These are phyloP conservation scores for Ylistrum balloti DNA, from an alignment of 1,140 invertebrate species.

Conservation along the genomic window DNA sequence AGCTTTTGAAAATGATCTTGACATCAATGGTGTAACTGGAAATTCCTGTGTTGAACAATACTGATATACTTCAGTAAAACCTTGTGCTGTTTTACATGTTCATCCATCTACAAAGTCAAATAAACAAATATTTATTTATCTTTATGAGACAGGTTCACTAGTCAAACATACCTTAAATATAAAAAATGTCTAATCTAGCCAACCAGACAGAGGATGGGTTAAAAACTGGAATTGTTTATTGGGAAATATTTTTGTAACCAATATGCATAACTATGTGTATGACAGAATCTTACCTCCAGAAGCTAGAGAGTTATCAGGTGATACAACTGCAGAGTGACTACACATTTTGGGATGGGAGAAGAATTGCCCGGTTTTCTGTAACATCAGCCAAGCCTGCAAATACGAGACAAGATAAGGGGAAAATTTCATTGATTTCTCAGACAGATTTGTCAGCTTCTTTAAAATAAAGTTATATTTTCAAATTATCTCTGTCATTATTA, in stretches of 20 bases:
- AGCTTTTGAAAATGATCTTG: not conserved
- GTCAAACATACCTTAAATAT: not conserved
- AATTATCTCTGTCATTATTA: too few species aligned
- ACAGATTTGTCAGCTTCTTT: not conserved
- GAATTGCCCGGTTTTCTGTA: not conserved
- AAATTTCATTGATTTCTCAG: too few species aligned
- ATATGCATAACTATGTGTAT: conserved; percentile 21
- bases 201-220: not conserved
- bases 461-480: not conserved
- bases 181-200: not conserved
- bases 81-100: not conserved
- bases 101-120: not conserved
- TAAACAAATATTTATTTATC: conserved; percentile 40
- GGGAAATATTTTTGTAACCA: not conserved
- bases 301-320: conserved; percentile 27
- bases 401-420: not conserved
- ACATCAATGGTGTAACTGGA: not conserved
- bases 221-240: not conserved
- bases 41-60: not conserved
- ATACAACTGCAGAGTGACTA: not conserved
- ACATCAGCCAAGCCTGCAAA: conserved; percentile 30
- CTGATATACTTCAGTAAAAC: not conserved
- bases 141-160: conserved; percentile 20
- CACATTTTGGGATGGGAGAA: not conserved
- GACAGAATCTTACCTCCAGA: conserved; percentile 33